Percentiles rank a stretch among this genome's conserved stretches.
phyloP scores from a whole-genome alignment of 2,888 invertebrate species.

The Xestia rhomboidea region DNA sequence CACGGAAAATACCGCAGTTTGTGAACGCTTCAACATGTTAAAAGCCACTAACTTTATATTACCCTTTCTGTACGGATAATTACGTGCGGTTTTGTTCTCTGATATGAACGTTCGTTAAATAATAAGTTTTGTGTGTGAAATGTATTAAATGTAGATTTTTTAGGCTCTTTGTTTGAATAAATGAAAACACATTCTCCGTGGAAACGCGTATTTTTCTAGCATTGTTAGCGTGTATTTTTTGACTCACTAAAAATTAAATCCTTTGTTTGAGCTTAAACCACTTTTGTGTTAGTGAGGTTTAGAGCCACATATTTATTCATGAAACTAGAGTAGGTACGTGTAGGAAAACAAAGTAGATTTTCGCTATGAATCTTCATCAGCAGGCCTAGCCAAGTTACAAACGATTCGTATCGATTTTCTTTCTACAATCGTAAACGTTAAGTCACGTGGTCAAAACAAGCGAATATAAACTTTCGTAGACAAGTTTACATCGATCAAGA shows the following conservation, averaged over 20 bases:
- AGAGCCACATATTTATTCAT: conserved; percentile 11
- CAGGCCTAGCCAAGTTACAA: no score
- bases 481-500: no score
- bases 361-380: background rate
- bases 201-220: conserved; percentile 31
- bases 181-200: conserved; percentile 31
- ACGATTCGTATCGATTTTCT: no score
- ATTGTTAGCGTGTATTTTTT: conserved; percentile 28
- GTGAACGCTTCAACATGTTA: conserved; percentile 85
- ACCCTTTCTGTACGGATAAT: conserved; percentile 81
- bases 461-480: no score
- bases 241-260: conserved; percentile 31
- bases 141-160: conserved; percentile 39
- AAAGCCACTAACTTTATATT: conserved; percentile 86
- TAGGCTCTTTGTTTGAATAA: conserved; percentile 30
- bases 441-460: no score
- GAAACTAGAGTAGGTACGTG: background rate
- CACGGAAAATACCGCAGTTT: conserved; percentile 82
- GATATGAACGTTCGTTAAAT: conserved; percentile 58
- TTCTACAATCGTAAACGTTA: no score
- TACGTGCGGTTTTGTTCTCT: conserved; percentile 74
- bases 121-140: conserved; percentile 45
- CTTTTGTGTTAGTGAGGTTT: conserved; percentile 16
- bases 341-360: background rate
- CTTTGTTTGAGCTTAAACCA: conserved; percentile 22